phyloP scores from a whole-genome alignment of 2,888 invertebrate genomes.

The Lepidochrysops patricia region DNA sequence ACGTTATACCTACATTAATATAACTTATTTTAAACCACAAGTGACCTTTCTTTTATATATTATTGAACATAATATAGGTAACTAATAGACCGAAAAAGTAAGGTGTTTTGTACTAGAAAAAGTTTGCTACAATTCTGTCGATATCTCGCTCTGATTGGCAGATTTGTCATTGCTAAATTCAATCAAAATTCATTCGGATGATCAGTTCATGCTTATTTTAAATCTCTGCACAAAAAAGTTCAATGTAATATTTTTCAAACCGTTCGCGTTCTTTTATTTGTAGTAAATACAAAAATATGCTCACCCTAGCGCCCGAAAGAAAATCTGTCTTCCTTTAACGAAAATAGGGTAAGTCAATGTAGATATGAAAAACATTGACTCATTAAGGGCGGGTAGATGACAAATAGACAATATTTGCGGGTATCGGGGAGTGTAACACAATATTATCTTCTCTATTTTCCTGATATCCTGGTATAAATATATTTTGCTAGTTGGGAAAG shows the following conservation, averaged over 20 bases:
- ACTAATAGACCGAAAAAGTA: no score
- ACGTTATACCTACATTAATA: background rate
- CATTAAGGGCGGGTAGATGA: slow-evolving; percentile 14
- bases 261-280: background rate
- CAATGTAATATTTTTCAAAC: background rate
- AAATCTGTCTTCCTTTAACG: slow-evolving; percentile 27
- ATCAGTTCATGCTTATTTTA: no score
- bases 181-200: no score
- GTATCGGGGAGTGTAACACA: background rate
- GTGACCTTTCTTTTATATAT: no score
- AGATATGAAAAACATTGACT: slow-evolving; percentile 19
- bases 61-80: no score
- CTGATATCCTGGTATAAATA: background rate
- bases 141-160: no score
- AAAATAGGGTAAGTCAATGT: slow-evolving; percentile 28
- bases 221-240: background rate
- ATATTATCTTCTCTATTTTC: background rate
- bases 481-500: background rate
- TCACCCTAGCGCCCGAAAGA: slow-evolving; percentile 18
- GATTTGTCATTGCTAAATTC: no score
- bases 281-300: background rate
- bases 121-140: no score
- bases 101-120: no score
- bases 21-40: no score
- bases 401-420: slow-evolving; percentile 12